Percentiles rank a stretch among this genome's conserved stretches.
phyloP scores from a whole-genome alignment of 2,113 vertebrate species.

The Todiramphus chloris region DNA sequence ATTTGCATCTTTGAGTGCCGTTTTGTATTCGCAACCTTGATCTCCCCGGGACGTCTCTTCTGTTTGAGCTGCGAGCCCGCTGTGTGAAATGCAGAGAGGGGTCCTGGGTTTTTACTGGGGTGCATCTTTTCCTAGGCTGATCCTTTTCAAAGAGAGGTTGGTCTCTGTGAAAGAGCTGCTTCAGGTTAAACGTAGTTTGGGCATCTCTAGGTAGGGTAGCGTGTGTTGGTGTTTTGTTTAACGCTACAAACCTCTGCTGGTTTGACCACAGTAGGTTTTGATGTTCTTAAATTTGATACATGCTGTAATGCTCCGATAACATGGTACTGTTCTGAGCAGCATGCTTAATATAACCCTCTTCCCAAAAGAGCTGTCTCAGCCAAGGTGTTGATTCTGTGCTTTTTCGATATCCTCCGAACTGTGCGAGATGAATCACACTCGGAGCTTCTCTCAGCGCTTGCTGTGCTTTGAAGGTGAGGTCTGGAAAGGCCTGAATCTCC shows the following conservation, averaged over 20 bases:
- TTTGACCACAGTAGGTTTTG: background rate
- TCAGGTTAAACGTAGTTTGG: background rate
- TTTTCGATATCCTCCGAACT: background rate
- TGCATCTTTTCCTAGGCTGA: background rate
- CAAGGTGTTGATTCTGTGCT: background rate
- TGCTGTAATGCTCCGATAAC: background rate
- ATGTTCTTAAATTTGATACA: background rate
- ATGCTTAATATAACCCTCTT: background rate
- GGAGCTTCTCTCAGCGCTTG: background rate
- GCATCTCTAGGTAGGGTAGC: background rate
- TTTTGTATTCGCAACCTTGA: background rate
- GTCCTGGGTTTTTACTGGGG: background rate
- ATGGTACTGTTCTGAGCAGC: background rate
- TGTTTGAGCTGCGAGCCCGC: background rate
- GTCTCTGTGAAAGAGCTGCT: background rate
- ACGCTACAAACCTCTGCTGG: background rate
- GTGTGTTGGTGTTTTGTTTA: background rate
- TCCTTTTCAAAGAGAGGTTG: background rate
- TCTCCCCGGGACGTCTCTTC: background rate
- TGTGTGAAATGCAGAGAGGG: background rate
- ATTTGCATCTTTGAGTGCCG: background rate
- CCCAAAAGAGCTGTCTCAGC: background rate
- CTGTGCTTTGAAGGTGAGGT: background rate
- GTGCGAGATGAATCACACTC: background rate
- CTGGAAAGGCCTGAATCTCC: background rate